Evolutionary conservation across 1,140 invertebrate genomes (phyloP).

Genomic region (Globodera rostochiensis): DNA sequence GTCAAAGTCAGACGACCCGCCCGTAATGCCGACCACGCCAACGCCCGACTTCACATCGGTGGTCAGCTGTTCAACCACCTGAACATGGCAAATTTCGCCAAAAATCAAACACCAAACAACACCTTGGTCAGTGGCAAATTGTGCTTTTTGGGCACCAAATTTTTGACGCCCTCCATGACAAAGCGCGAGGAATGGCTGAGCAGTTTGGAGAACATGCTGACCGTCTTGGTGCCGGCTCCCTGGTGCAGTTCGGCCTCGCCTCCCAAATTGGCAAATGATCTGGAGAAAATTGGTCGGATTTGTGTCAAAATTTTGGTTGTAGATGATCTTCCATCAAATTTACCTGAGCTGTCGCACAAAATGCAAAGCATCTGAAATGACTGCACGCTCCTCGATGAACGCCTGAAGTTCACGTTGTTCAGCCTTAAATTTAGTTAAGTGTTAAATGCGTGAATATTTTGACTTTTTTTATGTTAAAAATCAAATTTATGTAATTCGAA

Average conservation of each 20-base stretch:
- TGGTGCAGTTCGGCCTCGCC: constrained; percentile 68
- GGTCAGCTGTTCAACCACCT: constrained; percentile 85
- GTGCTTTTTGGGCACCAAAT: constrained; percentile 95
- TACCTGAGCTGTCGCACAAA: constrained; percentile 57
- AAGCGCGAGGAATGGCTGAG: constrained; percentile 94
- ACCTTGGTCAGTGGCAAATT: constrained; percentile 83
- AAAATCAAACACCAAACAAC: background rate
- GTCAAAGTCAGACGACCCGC: constrained; percentile 69
- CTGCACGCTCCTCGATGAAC: constrained; percentile 46
- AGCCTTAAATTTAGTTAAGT: constrained; percentile 20
- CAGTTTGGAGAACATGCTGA: constrained; percentile 96
- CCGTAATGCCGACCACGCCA: constrained; percentile 4
- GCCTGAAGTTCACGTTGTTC: constrained; percentile 42
- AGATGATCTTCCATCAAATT: background rate
- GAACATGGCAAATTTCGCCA: constrained; percentile 17
- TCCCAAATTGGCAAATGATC: constrained; percentile 80
- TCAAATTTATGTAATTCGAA: too few species aligned
- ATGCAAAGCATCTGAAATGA: constrained; percentile 51
- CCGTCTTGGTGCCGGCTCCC: constrained; percentile 92
- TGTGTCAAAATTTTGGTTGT: constrained; percentile 10
- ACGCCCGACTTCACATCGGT: constrained; percentile 70
- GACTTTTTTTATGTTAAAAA: too few species aligned
- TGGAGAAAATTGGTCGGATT: constrained; percentile 56
- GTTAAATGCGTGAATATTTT: too few species aligned
- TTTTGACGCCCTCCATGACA: constrained; percentile 99